phyloP scores from a whole-genome alignment of 2,888 invertebrate species.

The Ophion costatus region DNA sequence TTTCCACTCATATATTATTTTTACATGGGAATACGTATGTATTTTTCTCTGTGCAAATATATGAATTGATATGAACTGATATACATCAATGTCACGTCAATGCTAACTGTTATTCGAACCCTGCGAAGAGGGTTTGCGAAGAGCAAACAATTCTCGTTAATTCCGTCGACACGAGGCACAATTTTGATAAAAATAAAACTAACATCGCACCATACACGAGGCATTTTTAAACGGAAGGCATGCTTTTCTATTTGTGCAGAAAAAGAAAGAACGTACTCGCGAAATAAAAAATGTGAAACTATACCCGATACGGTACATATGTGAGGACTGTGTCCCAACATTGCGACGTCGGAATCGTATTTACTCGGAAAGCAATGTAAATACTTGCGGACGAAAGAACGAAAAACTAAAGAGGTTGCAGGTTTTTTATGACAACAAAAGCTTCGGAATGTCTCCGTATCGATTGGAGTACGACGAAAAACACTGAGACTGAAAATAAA shows the following conservation, averaged over 20 bases:
- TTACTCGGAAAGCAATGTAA: conserved; percentile 25
- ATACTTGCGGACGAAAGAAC: conserved; percentile 12
- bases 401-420: conserved; percentile 62
- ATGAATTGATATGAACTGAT: neutral
- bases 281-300: neutral
- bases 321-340: conserved; percentile 5
- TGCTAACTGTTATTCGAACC: too few relatives aligned
- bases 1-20: too few relatives aligned
- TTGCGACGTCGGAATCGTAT: neutral
- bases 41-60: neutral
- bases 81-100: too few relatives aligned
- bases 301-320: neutral
- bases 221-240: neutral
- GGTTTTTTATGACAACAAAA: conserved; percentile 53
- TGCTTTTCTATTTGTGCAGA: conserved; percentile 31
- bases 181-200: neutral
- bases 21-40: neutral
- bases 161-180: neutral
- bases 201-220: conserved; percentile 4
- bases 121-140: neutral
- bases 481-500: conserved; percentile 8
- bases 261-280: neutral
- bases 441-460: conserved; percentile 26
- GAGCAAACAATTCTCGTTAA: neutral
- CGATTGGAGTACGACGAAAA: conserved; percentile 26